Evolutionary conservation across 64 coral and sea anemone species (phyloP).

Genomic region (Porites lutea): DNA sequence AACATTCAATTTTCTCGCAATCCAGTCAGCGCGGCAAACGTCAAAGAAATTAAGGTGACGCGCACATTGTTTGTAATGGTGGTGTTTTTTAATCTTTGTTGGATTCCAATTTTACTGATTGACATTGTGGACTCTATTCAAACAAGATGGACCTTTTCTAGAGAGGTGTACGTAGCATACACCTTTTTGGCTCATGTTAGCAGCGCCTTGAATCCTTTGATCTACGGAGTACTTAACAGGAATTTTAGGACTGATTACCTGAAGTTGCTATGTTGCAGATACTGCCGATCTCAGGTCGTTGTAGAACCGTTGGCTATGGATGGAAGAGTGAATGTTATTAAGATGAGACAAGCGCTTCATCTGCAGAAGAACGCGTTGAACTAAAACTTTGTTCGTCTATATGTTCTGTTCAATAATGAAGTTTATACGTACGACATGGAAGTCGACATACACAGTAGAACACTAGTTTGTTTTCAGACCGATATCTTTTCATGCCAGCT

Average conservation of each 20-base stretch:
- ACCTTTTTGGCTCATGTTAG: not conserved
- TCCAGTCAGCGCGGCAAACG: not conserved
- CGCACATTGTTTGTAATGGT: slow-evolving; percentile 41
- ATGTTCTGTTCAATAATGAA: too few species aligned
- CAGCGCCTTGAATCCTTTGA: slow-evolving; percentile 15
- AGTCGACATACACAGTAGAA: too few species aligned
- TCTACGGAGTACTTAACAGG: slow-evolving; percentile 1
- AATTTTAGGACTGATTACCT: not conserved
- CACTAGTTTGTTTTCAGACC: too few species aligned
- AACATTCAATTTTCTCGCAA: too few species aligned
- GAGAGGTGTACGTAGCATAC: slow-evolving; percentile 3
- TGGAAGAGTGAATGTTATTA: too few species aligned
- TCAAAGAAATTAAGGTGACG: slow-evolving; percentile 37
- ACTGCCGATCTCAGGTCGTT: too few species aligned
- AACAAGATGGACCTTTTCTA: not conserved
- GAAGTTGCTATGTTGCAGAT: not conserved
- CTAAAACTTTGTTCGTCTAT: too few species aligned
- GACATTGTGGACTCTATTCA: slow-evolving; percentile 19
- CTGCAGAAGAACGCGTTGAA: too few species aligned
- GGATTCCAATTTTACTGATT: slow-evolving; percentile 42
- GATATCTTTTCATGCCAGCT: too few species aligned
- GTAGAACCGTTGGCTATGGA: too few species aligned
- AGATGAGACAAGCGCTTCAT: too few species aligned
- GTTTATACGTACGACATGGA: too few species aligned
- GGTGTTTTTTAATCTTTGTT: slow-evolving; percentile 25